phyloP scores from a whole-genome alignment of 2,888 invertebrate species.

The Dicyrtomina minuta region DNA sequence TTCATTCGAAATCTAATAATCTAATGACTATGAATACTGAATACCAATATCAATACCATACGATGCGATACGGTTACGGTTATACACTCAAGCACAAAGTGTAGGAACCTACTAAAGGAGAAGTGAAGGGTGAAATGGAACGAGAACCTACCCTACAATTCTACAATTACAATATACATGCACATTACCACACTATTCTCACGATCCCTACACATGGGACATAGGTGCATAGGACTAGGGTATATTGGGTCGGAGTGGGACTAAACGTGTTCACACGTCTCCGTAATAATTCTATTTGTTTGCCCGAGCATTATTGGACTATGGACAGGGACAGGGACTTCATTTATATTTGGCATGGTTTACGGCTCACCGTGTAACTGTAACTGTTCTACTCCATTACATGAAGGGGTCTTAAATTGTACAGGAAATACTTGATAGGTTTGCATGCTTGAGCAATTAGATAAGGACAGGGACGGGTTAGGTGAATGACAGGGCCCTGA shows the following conservation, averaged over 20 bases:
- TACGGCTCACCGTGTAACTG: not conserved
- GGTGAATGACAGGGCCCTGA: conserved; percentile 13
- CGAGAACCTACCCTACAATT: too few species aligned
- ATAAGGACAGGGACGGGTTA: conserved; percentile 22
- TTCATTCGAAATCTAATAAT: too few species aligned
- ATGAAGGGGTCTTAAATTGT: not conserved
- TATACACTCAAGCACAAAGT: too few species aligned
- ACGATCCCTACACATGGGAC: too few species aligned
- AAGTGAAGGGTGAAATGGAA: too few species aligned
- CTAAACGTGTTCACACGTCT: conserved; percentile 1
- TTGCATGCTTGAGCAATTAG: conserved; percentile 33
- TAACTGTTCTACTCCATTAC: conserved; percentile 18
- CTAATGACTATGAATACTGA: too few species aligned
- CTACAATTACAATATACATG: too few species aligned
- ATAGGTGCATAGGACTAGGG: not conserved
- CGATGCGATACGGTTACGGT: too few species aligned
- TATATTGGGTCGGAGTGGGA: not conserved
- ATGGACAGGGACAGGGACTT: not conserved
- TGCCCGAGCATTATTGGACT: not conserved
- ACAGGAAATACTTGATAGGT: conserved; percentile 26
- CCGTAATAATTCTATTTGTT: not conserved
- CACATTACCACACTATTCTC: too few species aligned
- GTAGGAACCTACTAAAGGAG: too few species aligned
- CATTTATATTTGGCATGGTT: conserved; percentile 8
- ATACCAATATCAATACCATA: too few species aligned